These are phyloP conservation scores for Dolomedes plantarius DNA, from an alignment of 2,888 invertebrate species.

Conservation along the genomic window DNA sequence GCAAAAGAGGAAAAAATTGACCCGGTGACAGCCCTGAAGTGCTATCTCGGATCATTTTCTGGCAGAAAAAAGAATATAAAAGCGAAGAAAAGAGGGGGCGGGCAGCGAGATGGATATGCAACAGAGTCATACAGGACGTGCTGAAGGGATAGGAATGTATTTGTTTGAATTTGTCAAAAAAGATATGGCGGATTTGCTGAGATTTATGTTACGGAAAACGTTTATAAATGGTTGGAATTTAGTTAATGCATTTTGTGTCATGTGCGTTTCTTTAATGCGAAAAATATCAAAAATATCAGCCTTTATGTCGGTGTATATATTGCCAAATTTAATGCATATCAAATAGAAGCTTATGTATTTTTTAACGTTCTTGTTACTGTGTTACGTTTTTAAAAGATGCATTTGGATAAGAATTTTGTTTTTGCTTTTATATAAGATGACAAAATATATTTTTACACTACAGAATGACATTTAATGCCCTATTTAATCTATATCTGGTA, in stretches of 20 bases:
- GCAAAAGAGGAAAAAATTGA: constrained; percentile 59
- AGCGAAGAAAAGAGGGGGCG: constrained; percentile 25
- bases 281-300: too few species aligned
- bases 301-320: too few species aligned
- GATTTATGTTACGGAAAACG: background rate
- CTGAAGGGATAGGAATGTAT: constrained; percentile 6
- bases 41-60: background rate
- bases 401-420: too few species aligned
- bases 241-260: background rate
- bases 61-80: background rate
- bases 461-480: too few species aligned
- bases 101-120: constrained; percentile 36
- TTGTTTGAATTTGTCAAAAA: constrained; percentile 9
- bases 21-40: constrained; percentile 32
- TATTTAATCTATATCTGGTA: too few species aligned
- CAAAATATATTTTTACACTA: too few species aligned
- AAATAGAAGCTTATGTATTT: too few species aligned
- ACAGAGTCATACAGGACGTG: constrained; percentile 30
- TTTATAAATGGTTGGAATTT: background rate
- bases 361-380: too few species aligned
- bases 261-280: too few species aligned
- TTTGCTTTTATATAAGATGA: too few species aligned
- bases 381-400: too few species aligned
- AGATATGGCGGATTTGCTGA: background rate
- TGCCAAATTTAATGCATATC: too few species aligned